Evolutionary conservation across 30 jellyfish, hydroid and myxozoan species (phyloP), one percentile per base, ranked within the genome.

Genomic region (Aurelia coerulea): DNA sequence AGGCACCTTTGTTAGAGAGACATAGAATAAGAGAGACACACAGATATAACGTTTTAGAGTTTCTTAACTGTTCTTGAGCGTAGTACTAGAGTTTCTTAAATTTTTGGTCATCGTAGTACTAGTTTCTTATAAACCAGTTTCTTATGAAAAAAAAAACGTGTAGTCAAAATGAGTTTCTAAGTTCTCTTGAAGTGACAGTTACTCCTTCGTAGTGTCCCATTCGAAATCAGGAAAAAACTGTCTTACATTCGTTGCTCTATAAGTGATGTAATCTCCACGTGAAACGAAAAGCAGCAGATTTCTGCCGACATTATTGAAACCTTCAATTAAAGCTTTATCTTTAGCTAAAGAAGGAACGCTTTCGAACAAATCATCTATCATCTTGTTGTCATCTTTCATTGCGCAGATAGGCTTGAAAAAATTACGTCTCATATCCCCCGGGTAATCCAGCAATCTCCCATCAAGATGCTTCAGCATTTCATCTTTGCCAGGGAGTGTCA

Each of bases 401-500:
- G 56, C 89, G 18, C 89, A 79, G 69, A 16, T 35, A 10, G 89
- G 89, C 51, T 63, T 79, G 69, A 64, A 79, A 33, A 54, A 62
- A 2, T 41, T 79, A 35, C 46, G 59, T 9, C n/a, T 19, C 51
- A 18, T n/a, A 51, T 19, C 62, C 84, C 84, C 84, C 66, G 34
- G 70, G 52, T 8, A 51, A 6, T 79, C 76, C 14, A 29, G 56
- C 70, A 62, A 62, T 3, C 60, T 79, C 1, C n/a, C 42, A 29
- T 79, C 89, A 32, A 62, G 62, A 10, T 64, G 54, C 62, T 31
- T 49, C 4, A 64, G 58, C 89, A 79, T 79, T 29, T 31, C 79
- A n/a, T 62, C 69, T 52, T 79, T 79, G 42, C 89, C 31, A 13
- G 79, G 79, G 69, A 79, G 89, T 39, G 39, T 64, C 53, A 79